Base-by-base conservation (phyloP, 2,113 vertebrate species). In the Channa maculata region DNA sequence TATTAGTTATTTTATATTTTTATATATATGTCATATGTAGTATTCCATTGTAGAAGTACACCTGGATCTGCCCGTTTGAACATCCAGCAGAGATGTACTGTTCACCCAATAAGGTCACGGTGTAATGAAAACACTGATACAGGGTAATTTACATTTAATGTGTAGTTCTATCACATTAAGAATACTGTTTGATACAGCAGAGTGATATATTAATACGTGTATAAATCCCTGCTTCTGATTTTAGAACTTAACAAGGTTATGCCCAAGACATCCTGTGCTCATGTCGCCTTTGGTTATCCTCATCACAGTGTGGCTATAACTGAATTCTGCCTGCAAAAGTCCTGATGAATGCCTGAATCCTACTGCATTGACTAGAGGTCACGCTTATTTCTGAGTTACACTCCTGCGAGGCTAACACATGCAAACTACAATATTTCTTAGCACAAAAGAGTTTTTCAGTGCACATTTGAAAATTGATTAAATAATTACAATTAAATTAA, bases 281-380 rank as follows among this genome's bases (percentile, higher is more conserved):
- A 5, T 54, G 57, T 58, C 51, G 8, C 68, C 14, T 55, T 55
- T 60, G 53, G 41, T 86, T 57, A 67, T 71, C 39, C 53, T 84
- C 60, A 65, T 74, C 41, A n/a, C 46, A 65, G 15, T 53, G 44
- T 39, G 66, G 71, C 73, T 59, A 37, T 44, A 79, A 65, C 41
- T 49, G 64, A 70, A 70, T 65, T 53, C 38, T 68, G 48, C 43
- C 66, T 6, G 6, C 51, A 48, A 12, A 70, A 34, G 43, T 77
- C 55, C 75, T 36, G 53, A 63, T 77, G 46, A 83, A 41, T 8
- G 51, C 78, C 78, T 45, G 3, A 3, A 13, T 61, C 64, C 51
- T 68, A 51, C 52, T 44, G 24, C 43, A 66, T 50, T 3, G 46
- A 53, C n/a, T 5, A 6, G 61, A 57, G 72, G 67, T 81, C 77